Evolutionary conservation across 2,888 invertebrate genomes (phyloP).

Genomic region (Noctua fimbriata): DNA sequence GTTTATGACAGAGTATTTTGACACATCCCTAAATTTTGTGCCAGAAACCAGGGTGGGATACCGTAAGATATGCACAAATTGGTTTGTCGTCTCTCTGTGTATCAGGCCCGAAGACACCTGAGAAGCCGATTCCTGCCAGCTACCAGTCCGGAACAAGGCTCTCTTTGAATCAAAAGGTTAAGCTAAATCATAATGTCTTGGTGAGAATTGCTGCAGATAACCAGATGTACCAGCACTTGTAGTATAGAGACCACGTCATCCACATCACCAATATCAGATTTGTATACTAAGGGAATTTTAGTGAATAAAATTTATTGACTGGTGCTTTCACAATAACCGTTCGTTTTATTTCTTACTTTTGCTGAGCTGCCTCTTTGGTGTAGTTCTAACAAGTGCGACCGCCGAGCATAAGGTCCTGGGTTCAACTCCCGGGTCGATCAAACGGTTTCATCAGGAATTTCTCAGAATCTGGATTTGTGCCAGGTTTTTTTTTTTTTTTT

Average conservation of each 20-base stretch:
- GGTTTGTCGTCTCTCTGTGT: neutral
- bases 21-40: neutral
- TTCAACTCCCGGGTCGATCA: neutral
- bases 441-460: neutral
- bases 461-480: neutral
- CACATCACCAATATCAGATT: slow-evolving; percentile 74
- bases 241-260: slow-evolving; percentile 72
- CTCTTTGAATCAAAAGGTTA: neutral
- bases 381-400: neutral
- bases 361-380: neutral
- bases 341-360: slow-evolving; percentile 81
- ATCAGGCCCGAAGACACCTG: no score
- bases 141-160: no score
- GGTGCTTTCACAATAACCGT: slow-evolving; percentile 89
- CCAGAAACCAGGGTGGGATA: neutral
- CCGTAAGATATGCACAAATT: neutral
- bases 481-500: no score
- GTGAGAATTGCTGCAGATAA: slow-evolving; percentile 28
- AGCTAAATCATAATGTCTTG: slow-evolving; percentile 30
- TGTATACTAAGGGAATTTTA: slow-evolving; percentile 88
- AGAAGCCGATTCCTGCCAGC: no score
- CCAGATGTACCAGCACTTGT: slow-evolving; percentile 68
- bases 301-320: slow-evolving; percentile 89
- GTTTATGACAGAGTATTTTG: neutral
- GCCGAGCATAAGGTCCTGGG: neutral